Evolutionary conservation across 2,888 invertebrate species (phyloP).

Genomic region (Spodoptera exigua): DNA sequence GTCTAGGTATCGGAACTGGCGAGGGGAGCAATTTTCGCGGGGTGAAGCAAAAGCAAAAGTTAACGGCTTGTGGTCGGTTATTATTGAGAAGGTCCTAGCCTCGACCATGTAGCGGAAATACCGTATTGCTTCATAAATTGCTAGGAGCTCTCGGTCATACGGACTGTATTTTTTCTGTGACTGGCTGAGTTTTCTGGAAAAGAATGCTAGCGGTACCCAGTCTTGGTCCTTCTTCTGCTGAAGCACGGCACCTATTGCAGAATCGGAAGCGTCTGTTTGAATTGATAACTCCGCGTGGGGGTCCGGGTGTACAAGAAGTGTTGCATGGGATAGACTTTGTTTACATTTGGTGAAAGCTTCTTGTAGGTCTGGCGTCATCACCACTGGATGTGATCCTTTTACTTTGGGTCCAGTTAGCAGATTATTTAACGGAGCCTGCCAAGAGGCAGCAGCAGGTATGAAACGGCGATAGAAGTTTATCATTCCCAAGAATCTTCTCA

Average conservation of each 20-base stretch:
- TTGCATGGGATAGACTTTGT: slow-evolving; percentile 54
- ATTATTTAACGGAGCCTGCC: slow-evolving; percentile 35
- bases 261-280: slow-evolving; percentile 70
- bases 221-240: slow-evolving; percentile 60
- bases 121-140: slow-evolving; percentile 67
- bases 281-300: slow-evolving; percentile 58
- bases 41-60: neutral
- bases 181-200: slow-evolving; percentile 64
- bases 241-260: slow-evolving; percentile 69
- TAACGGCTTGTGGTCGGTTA: neutral
- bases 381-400: slow-evolving; percentile 58
- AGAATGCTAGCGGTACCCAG: slow-evolving; percentile 71
- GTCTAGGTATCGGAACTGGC: slow-evolving; percentile 6
- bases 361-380: slow-evolving; percentile 38
- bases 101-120: slow-evolving; percentile 72
- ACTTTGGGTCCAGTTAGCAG: slow-evolving; percentile 49
- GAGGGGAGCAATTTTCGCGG: slow-evolving; percentile 3
- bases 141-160: slow-evolving; percentile 72
- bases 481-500: slow-evolving; percentile 52
- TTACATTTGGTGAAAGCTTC: slow-evolving; percentile 61
- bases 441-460: slow-evolving; percentile 34
- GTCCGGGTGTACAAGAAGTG: slow-evolving; percentile 66
- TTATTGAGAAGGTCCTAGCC: neutral
- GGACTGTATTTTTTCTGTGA: slow-evolving; percentile 65
- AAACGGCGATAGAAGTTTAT: slow-evolving; percentile 51